Conservation (phyloP, 1,140 invertebrate genomes). For the Octopus sinensis region DNA sequence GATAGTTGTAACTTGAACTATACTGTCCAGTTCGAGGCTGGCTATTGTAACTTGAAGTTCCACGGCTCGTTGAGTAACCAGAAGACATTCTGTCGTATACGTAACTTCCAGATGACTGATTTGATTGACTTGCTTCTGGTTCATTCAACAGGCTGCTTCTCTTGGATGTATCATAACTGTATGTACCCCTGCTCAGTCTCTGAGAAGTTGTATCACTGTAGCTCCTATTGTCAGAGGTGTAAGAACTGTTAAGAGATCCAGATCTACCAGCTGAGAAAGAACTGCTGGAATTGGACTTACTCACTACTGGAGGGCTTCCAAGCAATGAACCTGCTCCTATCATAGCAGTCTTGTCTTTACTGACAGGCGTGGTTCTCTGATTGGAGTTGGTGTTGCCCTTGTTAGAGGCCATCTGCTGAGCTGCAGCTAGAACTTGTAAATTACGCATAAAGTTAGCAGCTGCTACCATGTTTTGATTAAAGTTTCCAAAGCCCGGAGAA, state of each 20-base stretch:
- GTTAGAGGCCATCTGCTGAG: background rate
- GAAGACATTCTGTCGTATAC: background rate
- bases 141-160: background rate
- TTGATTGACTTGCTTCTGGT: background rate
- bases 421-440: background rate
- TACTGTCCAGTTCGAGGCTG: too few species aligned
- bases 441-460: conserved; percentile 13
- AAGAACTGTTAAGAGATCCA: too few species aligned
- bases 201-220: too few species aligned
- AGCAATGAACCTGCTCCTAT: background rate
- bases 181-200: too few species aligned
- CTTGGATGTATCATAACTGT: background rate
- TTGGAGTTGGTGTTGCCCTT: background rate
- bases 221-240: too few species aligned
- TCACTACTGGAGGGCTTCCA: background rate
- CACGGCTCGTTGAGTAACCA: background rate
- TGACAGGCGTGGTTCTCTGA: background rate
- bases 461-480: conserved; percentile 4
- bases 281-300: too few species aligned
- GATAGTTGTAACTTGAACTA: too few species aligned
- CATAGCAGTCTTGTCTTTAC: background rate
- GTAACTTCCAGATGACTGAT: background rate
- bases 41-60: too few species aligned
- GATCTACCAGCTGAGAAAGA: too few species aligned
- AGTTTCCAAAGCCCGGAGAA: background rate